Percentiles rank a stretch among this genome's conserved stretches.
phyloP scores from a whole-genome alignment of 2,888 invertebrate species.

The Aleiodes alternator region DNA sequence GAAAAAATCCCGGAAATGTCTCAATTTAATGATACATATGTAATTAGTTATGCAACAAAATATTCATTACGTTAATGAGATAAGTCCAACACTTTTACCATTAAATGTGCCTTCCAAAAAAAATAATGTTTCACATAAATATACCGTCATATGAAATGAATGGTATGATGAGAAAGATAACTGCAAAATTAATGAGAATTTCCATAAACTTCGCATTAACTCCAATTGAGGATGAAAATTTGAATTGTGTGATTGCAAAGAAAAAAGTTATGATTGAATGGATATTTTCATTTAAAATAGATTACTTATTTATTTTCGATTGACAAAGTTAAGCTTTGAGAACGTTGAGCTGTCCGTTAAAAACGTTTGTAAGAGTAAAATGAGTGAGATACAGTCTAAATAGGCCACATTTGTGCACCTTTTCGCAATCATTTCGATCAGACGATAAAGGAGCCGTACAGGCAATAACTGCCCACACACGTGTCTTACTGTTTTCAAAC shows the following conservation, averaged over 20 bases:
- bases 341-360: constrained; percentile 5
- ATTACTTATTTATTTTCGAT: constrained; percentile 21
- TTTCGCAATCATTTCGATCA: constrained; percentile 52
- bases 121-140: too few species aligned
- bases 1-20: too few species aligned
- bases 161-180: not conserved
- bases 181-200: constrained; percentile 17
- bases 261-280: constrained; percentile 1
- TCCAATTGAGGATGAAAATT: not conserved
- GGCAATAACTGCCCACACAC: constrained; percentile 34
- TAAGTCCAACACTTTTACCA: too few species aligned
- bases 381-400: constrained; percentile 34
- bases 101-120: too few species aligned
- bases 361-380: constrained; percentile 5
- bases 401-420: constrained; percentile 55
- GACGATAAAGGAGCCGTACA: constrained; percentile 33
- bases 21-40: too few species aligned
- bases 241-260: not conserved
- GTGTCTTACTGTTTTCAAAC: constrained; percentile 29
- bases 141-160: too few species aligned
- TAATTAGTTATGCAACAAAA: too few species aligned
- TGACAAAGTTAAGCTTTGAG: constrained; percentile 17
- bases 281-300: constrained; percentile 13
- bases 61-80: too few species aligned
- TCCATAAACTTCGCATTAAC: constrained; percentile 8